These are phyloP conservation scores for Mormyrus iriodes DNA, from an alignment of 2,113 vertebrate genomes.

Conservation along the genomic window DNA sequence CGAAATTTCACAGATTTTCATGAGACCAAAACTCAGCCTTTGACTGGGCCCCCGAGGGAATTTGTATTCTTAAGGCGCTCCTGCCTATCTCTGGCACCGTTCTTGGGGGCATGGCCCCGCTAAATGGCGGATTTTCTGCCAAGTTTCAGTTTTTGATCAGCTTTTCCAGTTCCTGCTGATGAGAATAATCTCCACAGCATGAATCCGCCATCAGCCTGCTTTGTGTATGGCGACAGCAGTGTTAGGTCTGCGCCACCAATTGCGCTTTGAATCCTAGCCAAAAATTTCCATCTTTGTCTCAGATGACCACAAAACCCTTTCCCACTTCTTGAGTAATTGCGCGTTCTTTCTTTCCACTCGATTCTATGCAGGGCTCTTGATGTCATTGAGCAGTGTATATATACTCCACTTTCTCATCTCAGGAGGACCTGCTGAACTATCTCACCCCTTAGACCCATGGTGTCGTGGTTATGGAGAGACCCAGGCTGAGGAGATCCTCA, in stretches of 20 bases:
- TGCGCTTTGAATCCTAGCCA: neutral
- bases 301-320: neutral
- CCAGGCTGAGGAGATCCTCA: neutral
- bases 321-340: neutral
- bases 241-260: neutral
- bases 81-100: neutral
- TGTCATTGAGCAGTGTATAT: neutral
- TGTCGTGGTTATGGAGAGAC: neutral
- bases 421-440: neutral
- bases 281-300: neutral
- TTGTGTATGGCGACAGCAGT: neutral
- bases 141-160: neutral
- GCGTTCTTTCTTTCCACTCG: neutral
- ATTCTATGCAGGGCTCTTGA: neutral
- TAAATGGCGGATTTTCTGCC: neutral
- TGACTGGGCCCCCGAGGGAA: neutral
- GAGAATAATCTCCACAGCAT: conserved; percentile 5
- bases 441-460: neutral
- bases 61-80: neutral
- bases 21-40: neutral
- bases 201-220: neutral
- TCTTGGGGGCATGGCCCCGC: neutral
- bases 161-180: neutral
- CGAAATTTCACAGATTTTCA: neutral
- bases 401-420: neutral